Percentiles rank a stretch among this genome's conserved stretches.
These are phyloP conservation scores for Stramonita haemastoma DNA, from an alignment of 2,888 invertebrate species.

Conservation along the genomic window DNA sequence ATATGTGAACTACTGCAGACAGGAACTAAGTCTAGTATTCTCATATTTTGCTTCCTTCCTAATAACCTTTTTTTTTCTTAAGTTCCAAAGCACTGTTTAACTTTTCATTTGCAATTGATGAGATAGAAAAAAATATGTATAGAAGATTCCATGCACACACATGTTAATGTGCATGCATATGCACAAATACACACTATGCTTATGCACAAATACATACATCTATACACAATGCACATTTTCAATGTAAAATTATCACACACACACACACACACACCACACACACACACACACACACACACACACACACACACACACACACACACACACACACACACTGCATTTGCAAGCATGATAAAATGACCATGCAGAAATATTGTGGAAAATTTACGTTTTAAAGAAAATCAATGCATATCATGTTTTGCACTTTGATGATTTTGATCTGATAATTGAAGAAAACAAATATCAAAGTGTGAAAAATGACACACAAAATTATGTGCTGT, in stretches of 20 bases:
- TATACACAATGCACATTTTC: too few relatives aligned
- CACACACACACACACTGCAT: neutral
- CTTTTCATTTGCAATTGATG: neutral
- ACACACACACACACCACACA: neutral
- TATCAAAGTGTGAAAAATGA: too few relatives aligned
- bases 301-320: slow-evolving; percentile 1
- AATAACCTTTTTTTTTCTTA: neutral
- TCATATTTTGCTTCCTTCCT: neutral
- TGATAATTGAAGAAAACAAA: too few relatives aligned
- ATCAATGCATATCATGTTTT: too few relatives aligned
- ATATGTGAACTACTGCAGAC: too few relatives aligned
- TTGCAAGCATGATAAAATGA: too few relatives aligned
- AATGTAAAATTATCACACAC: neutral
- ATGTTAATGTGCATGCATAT: neutral
- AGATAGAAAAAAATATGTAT: neutral
- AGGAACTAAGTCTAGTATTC: neutral
- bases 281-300: slow-evolving; percentile 1
- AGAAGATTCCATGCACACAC: neutral
- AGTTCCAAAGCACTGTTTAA: neutral
- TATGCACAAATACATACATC: neutral
- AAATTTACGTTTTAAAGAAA: too few relatives aligned
- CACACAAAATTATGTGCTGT: too few relatives aligned
- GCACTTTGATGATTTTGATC: too few relatives aligned
- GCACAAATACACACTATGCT: neutral
- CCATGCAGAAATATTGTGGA: too few relatives aligned